These are phyloP conservation scores for Tortricodes alternella DNA, from an alignment of 2,888 invertebrate species.

Conservation along the genomic window DNA sequence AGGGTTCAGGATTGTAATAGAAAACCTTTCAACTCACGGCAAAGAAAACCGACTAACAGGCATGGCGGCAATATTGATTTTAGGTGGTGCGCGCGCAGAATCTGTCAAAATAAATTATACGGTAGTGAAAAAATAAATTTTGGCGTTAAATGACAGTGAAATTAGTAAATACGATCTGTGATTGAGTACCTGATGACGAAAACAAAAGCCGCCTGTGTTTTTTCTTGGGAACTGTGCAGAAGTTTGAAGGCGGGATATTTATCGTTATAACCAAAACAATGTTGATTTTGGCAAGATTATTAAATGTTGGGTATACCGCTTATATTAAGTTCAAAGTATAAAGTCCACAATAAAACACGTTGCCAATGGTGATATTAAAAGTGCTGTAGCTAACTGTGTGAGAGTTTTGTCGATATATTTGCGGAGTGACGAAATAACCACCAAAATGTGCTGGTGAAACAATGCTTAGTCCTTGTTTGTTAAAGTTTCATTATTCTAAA, in stretches of 20 bases:
- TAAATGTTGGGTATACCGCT: no score
- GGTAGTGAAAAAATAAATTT: slow-evolving; percentile 35
- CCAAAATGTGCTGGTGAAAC: background rate
- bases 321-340: no score
- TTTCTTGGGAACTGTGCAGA: background rate
- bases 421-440: background rate
- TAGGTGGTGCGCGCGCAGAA: slow-evolving; percentile 59
- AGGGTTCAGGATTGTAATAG: no score
- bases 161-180: slow-evolving; percentile 22
- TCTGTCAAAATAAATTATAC: slow-evolving; percentile 57
- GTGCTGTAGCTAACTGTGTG: background rate
- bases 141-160: slow-evolving; percentile 18
- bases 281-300: no score
- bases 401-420: background rate
- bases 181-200: slow-evolving; percentile 25
- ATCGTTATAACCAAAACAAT: no score
- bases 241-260: no score
- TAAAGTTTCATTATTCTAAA: background rate
- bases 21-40: background rate
- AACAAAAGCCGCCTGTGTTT: slow-evolving; percentile 6
- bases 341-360: no score
- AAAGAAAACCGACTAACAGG: slow-evolving; percentile 11
- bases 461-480: background rate
- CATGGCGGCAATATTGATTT: slow-evolving; percentile 59
- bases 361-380: no score